phyloP scores from a whole-genome alignment of 2,113 vertebrate species.

The Trachemys scripta region DNA sequence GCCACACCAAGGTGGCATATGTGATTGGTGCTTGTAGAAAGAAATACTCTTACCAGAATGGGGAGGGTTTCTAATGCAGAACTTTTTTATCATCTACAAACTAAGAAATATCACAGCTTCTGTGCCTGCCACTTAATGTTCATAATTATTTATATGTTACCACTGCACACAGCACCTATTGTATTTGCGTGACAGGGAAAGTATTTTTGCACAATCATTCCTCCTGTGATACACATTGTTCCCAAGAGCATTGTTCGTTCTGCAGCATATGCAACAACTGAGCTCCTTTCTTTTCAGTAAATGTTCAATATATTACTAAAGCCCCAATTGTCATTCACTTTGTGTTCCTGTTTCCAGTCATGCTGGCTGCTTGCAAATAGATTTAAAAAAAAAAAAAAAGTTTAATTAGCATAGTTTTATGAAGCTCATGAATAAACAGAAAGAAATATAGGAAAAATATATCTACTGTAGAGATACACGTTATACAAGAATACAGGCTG shows the following conservation, averaged over 20 bases:
- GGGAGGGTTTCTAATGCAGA: conserved; percentile 10
- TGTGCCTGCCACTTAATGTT: conserved; percentile 13
- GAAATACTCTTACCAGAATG: conserved; percentile 17
- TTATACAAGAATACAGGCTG: neutral
- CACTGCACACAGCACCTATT: neutral
- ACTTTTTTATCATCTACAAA: conserved; percentile 49
- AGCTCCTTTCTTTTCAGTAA: neutral
- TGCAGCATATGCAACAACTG: neutral
- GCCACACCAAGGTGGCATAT: neutral
- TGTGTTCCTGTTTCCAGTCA: neutral
- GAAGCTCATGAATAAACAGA: neutral
- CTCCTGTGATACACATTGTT: neutral
- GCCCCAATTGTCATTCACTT: neutral
- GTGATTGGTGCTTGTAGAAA: conserved; percentile 1
- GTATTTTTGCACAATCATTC: conserved; percentile 3
- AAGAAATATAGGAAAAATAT: neutral
- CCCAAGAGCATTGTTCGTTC: neutral
- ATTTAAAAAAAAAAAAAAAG: neutral
- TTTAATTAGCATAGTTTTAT: neutral
- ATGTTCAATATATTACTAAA: neutral
- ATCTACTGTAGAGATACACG: neutral
- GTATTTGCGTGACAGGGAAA: conserved; percentile 4
- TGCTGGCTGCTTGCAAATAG: neutral
- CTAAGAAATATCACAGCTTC: conserved; percentile 17
- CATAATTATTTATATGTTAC: conserved; percentile 16